A percentile compares a stretch with the other conserved stretches of the same genome.
Evolutionary conservation across 1,140 invertebrate genomes (phyloP).

Genomic region (Sinella curviseta): DNA sequence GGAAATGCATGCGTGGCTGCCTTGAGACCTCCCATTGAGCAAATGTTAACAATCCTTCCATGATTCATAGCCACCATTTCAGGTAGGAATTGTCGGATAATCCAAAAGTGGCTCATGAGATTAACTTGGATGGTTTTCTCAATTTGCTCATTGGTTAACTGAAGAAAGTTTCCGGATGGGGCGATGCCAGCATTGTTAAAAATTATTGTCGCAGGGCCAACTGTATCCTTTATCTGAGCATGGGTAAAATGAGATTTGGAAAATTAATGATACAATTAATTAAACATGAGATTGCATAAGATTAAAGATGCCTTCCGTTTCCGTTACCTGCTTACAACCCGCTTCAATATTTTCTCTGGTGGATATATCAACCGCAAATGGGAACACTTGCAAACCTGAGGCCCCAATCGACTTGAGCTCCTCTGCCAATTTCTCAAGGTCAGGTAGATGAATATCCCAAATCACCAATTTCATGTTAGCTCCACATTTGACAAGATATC

Average conservation of each 20-base stretch:
- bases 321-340: not conserved
- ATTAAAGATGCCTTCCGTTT: not conserved
- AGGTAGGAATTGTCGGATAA: not conserved
- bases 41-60: slow-evolving; percentile 5
- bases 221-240: slow-evolving; percentile 2
- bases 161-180: not conserved
- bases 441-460: not conserved
- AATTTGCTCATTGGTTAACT: not conserved
- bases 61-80: not conserved
- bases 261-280: not conserved
- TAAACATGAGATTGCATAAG: not conserved
- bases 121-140: not conserved
- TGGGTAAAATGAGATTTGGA: too few relatives aligned
- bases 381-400: not conserved
- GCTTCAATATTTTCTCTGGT: slow-evolving; percentile 15
- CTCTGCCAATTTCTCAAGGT: not conserved
- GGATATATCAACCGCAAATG: not conserved
- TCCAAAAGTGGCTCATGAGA: slow-evolving; percentile 17
- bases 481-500: not conserved
- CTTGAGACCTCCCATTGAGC: slow-evolving; percentile 16
- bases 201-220: not conserved
- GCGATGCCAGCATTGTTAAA: slow-evolving; percentile 13
- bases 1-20: not conserved
- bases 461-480: not conserved
- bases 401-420: not conserved